Evolutionary conservation across 2,113 vertebrate genomes (phyloP).

Genomic region (Mionectes macconnelli): DNA sequence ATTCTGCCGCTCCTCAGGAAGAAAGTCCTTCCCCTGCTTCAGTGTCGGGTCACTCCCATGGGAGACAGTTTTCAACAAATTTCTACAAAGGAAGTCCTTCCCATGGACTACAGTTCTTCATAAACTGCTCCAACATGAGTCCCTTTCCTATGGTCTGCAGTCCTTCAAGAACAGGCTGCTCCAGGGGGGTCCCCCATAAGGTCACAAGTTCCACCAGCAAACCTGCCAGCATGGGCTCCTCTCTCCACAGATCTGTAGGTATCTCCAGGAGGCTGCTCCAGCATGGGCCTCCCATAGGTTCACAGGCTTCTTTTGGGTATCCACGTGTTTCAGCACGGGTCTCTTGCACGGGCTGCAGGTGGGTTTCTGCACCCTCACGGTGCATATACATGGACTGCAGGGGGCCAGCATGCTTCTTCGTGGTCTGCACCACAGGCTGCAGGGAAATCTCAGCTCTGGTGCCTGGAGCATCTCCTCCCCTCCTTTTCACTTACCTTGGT

Average conservation of each 20-base stretch:
- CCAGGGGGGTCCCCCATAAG: neutral
- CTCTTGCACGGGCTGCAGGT: neutral
- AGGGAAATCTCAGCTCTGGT: neutral
- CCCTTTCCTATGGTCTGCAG: neutral
- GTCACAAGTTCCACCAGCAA: neutral
- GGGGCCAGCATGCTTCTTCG: neutral
- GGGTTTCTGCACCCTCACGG: neutral
- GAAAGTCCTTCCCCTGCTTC: neutral
- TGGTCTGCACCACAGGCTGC: neutral
- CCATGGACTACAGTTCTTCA: neutral
- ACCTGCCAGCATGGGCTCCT: neutral
- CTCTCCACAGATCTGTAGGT: neutral
- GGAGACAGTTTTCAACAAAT: neutral
- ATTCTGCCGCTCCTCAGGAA: neutral
- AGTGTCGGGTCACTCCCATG: rapidly evolving
- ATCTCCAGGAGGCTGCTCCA: neutral
- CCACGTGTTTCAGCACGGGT: too few species aligned
- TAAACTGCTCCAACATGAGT: neutral
- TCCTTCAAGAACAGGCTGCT: neutral
- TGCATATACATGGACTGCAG: neutral
- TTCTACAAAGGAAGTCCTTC: neutral
- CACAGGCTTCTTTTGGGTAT: neutral
- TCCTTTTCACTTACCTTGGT: neutral
- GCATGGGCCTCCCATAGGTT: neutral
- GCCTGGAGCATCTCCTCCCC: neutral